Evolutionary conservation across 2,797 vertebrate species (phyloP).

Genomic region (Sebastes nivosus): DNA sequence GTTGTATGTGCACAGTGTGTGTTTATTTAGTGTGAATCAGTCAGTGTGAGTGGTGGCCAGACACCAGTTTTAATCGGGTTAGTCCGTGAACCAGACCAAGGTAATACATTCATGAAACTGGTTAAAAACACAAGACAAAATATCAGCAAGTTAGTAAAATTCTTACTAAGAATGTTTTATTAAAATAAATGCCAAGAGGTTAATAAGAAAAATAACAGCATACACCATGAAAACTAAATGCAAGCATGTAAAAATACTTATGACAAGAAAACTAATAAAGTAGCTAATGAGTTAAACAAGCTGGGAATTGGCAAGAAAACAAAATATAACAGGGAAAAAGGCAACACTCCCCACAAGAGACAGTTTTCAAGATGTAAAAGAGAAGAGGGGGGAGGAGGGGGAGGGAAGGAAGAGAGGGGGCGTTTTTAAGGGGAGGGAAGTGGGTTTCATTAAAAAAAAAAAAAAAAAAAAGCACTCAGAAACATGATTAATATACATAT

Average conservation of each 20-base stretch:
- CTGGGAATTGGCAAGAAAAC: slow-evolving; percentile 83
- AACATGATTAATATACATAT: slow-evolving; percentile 89
- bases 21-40: slow-evolving; percentile 43
- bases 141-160: slow-evolving; percentile 92
- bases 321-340: slow-evolving; percentile 80
- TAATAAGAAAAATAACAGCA: slow-evolving; percentile 91
- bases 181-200: slow-evolving; percentile 91
- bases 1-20: slow-evolving; percentile 30
- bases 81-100: slow-evolving; percentile 88
- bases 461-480: slow-evolving; percentile 73
- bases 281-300: slow-evolving; percentile 90
- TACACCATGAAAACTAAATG: slow-evolving; percentile 91
- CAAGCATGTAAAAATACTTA: slow-evolving; percentile 91
- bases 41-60: slow-evolving; percentile 74
- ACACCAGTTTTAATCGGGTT: slow-evolving; percentile 86
- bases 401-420: slow-evolving; percentile 37
- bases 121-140: slow-evolving; percentile 90
- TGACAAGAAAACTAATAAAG: slow-evolving; percentile 87
- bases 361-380: slow-evolving; percentile 76
- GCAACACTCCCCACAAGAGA: slow-evolving; percentile 84
- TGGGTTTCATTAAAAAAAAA: slow-evolving; percentile 69
- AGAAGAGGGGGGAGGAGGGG: slow-evolving; percentile 40
- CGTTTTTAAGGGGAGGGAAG: slow-evolving; percentile 4
- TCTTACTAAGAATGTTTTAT: slow-evolving; percentile 93
- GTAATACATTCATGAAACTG: slow-evolving; percentile 87